These are phyloP conservation scores for Callosobruchus maculatus DNA, from an alignment of 2,888 invertebrate genomes.

Conservation along the genomic window DNA sequence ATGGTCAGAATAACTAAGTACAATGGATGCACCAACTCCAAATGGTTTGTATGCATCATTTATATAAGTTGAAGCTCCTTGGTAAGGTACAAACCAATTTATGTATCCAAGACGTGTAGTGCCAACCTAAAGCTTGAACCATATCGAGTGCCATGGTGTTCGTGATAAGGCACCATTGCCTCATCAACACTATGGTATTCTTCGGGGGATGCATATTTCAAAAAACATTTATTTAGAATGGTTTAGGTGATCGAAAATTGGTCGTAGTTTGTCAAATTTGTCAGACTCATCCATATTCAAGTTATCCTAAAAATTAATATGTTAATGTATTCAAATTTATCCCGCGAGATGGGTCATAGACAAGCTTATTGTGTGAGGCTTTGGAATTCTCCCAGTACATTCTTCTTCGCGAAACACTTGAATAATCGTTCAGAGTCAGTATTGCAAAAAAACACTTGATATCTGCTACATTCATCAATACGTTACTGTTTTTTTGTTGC, in stretches of 20 bases:
- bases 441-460: too few species aligned
- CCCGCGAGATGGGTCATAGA: slow-evolving; percentile 7
- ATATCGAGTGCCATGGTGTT: neutral
- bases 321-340: slow-evolving; percentile 10
- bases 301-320: slow-evolving; percentile 8
- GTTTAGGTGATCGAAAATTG: too few species aligned
- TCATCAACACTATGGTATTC: too few species aligned
- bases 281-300: slow-evolving; percentile 3
- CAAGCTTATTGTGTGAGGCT: slow-evolving; percentile 4
- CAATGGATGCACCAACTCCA: neutral
- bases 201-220: too few species aligned
- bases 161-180: neutral
- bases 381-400: slow-evolving; percentile 10
- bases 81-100: slow-evolving; percentile 11
- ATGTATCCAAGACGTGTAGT: slow-evolving; percentile 5
- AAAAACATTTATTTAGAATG: too few species aligned
- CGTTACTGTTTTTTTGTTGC: too few species aligned
- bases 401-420: slow-evolving; percentile 4
- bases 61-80: neutral
- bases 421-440: slow-evolving; percentile 6
- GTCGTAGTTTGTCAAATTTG: neutral
- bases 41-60: neutral
- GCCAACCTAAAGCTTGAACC: slow-evolving; percentile 10
- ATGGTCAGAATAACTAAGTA: neutral
- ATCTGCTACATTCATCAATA: neutral